Evolutionary conservation across 2,113 vertebrate genomes (phyloP), one percentile per base, ranked within the genome.

Genomic region (Alligator sinensis): DNA sequence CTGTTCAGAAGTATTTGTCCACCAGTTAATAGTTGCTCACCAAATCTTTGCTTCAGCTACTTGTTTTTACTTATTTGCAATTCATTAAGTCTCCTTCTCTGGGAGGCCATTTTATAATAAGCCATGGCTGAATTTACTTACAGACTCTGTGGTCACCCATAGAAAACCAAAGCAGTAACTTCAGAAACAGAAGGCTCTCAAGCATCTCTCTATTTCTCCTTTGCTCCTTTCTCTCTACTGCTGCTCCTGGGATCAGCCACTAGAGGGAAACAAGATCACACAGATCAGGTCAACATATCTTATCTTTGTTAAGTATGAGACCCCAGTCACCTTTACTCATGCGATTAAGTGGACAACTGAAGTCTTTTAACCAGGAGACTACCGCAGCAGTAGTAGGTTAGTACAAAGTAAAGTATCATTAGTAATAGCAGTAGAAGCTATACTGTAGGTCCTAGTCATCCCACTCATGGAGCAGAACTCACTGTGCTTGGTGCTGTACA

Each of bases 401-500:
- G 47, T 47, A 47, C 47, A 47, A 47, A 47, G 47, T 47, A 47
- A 47, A 47, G 47, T 47, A 47, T 9, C 47, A 47, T 47, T 47
- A 47, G 7, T 47, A 9, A 47, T 47, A 47, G 47, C 47, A 47
- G 47, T 9, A 47, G 7, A 47, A 47, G 47, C 47, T 7, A 47
- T 47, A 47, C 47, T 9, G 7, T 47, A 25, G 10, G 57, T 10
- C 3, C 0, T 5, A 54, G 25, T 22, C 58, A 17, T 14, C 19
- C 0, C 0, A 34, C 27, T 4, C 1, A 1, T 59, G 28, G 63
- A 17, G 21, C 38, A 38, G 77, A 11, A 24, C 14, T 2, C 14
- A 0, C 0, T 0, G 25, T 2, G 1, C 11, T 5, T 1, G 14
- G 25, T 4, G 30, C 76, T 64, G 63, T n/a, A 5, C 54, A 30